A percentile compares a stretch with the other conserved stretches of the same genome.
Conservation (phyloP, 2,797 vertebrate genomes). For the Sphaeramia orbicularis region DNA sequence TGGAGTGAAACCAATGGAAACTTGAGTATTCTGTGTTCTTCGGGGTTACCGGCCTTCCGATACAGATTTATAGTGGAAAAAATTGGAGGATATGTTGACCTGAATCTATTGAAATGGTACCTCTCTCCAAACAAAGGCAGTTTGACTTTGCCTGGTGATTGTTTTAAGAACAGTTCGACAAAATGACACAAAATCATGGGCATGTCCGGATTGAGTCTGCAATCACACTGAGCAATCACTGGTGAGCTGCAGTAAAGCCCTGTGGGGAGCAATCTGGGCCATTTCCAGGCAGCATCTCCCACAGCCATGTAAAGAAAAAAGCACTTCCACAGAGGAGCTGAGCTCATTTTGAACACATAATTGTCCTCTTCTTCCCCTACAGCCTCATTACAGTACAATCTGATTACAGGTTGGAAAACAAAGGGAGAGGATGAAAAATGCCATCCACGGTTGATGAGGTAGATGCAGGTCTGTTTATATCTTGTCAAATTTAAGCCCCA, state of each 20-base stretch:
- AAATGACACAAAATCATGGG: constrained; percentile 61
- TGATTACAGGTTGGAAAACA: constrained; percentile 76
- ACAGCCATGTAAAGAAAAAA: constrained; percentile 35
- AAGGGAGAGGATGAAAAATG: constrained; percentile 63
- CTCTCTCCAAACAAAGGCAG: constrained; percentile 19
- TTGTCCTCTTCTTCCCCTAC: constrained; percentile 76
- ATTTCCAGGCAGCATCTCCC: constrained; percentile 77
- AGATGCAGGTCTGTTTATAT: constrained; percentile 47
- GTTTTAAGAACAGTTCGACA: constrained; percentile 44
- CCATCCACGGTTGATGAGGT: constrained; percentile 31
- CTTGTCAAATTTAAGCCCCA: constrained; percentile 14
- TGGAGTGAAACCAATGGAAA: constrained; percentile 21
- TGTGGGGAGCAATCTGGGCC: constrained; percentile 76
- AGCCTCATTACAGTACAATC: constrained; percentile 78
- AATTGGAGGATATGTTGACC: constrained; percentile 18
- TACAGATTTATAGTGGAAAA: constrained; percentile 9
- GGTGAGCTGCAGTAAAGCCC: constrained; percentile 60
- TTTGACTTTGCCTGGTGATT: constrained; percentile 18
- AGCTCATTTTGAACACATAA: constrained; percentile 83
- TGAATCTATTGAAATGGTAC: constrained; percentile 4
- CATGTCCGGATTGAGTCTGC: constrained; percentile 68
- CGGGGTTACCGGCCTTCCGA: constrained; percentile 2
- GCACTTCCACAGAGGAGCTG: constrained; percentile 73
- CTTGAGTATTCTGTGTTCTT: constrained; percentile 11
- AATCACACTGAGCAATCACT: constrained; percentile 69